Base-by-base conservation (phyloP, 2,888 invertebrate genomes). In the Cylindroiulus punctatus region DNA sequence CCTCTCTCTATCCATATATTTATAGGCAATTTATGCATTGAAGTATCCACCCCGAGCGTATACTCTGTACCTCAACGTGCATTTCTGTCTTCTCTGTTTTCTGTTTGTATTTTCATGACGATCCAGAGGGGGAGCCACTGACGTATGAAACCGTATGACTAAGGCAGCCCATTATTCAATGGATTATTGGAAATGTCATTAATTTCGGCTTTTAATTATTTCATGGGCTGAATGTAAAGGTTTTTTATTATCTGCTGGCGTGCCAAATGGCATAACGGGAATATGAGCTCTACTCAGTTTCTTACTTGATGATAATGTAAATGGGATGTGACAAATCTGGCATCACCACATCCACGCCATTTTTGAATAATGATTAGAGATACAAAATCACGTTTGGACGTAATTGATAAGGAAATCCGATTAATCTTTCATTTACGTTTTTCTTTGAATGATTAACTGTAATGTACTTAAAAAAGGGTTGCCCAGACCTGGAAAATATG, bases 1-100 rank as follows among this genome's bases (percentile, higher is more conserved):
- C 65, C 65, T 65, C 65, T 65, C 65, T 65, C 65, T 26, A 65
- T 65, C 65, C 65, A 65, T 65, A 65, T 65, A 65, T 65, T 65
- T 65, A 65, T 65, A 26, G 65, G 65, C 65, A 65, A 65, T 65
- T 65, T 65, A 65, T 65, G 65, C 65, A 65, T 65, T 65, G 65
- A 65, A 65, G 65, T 65, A 65, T 65, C 65, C 65, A 65, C 65
- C 65, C 65, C 10, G 65, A 65, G 65, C 65, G 65, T 65, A n/a
- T 19, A 3, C 10, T 65, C 10, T 65, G 26, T 26, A 65, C 26
- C 65, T 26, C n/a, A 65, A 65, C 26, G 26, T 65, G 65, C 7
- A 65, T 65, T 19, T 26, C 22, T 65, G 65, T 65, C 65, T 65
- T 65, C 65, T 26, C 65, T 26, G 65, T 65, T 65, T 65, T 65